Conservation (phyloP, 1,140 invertebrate species). For the Tetramorium parvispinum region DNA sequence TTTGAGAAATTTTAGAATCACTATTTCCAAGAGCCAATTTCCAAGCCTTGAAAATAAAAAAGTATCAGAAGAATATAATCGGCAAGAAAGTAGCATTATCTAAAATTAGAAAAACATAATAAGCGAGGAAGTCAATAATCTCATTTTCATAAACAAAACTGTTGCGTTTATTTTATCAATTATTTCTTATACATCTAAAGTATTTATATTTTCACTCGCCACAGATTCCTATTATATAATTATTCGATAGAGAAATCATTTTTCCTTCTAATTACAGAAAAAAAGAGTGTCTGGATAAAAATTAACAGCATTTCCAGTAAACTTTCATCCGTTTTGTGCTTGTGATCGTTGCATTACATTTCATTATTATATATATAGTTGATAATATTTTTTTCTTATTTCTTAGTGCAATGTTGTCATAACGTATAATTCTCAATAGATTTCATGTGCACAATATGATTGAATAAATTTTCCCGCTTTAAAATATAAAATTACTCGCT, state of each 20-base stretch:
- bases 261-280: background rate
- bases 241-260: constrained; percentile 1
- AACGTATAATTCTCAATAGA: constrained; percentile 5
- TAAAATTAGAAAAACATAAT: no score
- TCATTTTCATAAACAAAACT: constrained; percentile 55
- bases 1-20: no score
- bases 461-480: background rate
- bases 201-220: constrained; percentile 28
- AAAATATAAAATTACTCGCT: constrained; percentile 51
- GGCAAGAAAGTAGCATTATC: no score
- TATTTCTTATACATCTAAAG: constrained; percentile 45
- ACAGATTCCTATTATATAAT: constrained; percentile 24
- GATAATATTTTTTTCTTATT: constrained; percentile 35
- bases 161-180: constrained; percentile 48
- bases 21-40: no score
- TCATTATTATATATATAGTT: constrained; percentile 36
- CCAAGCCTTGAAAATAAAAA: no score
- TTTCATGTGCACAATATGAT: constrained; percentile 11
- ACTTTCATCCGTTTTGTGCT: constrained; percentile 59
- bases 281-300: constrained; percentile 15
- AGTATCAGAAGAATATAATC: no score
- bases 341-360: constrained; percentile 55
- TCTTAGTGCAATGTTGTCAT: constrained; percentile 31
- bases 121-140: background rate
- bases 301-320: constrained; percentile 43